Conservation (phyloP, 2,888 invertebrate species). For the Pterobdella sp. region DNA sequence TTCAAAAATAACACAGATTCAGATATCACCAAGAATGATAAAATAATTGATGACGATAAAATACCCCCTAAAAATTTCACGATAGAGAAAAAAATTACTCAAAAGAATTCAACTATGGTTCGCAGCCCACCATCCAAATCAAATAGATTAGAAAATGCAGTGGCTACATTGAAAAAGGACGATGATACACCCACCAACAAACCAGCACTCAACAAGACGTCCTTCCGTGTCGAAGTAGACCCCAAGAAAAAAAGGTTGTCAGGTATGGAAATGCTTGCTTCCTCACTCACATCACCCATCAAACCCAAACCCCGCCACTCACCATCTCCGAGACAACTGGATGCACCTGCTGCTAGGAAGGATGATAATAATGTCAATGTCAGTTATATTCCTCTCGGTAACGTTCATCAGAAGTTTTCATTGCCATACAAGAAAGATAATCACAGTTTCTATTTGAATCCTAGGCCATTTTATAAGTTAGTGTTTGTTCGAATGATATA, state of each 20-base stretch:
- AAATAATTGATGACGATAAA: no score
- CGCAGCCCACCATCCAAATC: no score
- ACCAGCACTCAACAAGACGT: neutral
- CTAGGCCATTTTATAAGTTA: neutral
- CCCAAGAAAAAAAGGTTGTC: neutral
- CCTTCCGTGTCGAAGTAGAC: neutral
- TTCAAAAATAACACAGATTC: neutral
- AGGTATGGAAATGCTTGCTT: neutral
- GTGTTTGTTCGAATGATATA: neutral
- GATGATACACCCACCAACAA: neutral
- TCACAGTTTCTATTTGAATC: neutral
- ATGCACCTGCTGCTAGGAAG: neutral
- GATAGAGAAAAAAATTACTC: no score
- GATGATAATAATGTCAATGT: neutral
- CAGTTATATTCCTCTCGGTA: neutral
- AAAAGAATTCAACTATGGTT: no score
- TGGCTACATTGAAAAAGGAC: neutral
- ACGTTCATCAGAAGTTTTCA: neutral
- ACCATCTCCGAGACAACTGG: neutral
- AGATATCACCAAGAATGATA: neutral
- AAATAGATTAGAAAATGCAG: neutral
- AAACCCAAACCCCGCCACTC: constrained; percentile 9
- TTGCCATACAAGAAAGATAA: neutral
- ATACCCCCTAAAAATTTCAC: no score
- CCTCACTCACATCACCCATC: neutral